These are phyloP conservation scores for Patagioenas fasciata DNA, from an alignment of 2,113 vertebrate species.

Conservation along the genomic window DNA sequence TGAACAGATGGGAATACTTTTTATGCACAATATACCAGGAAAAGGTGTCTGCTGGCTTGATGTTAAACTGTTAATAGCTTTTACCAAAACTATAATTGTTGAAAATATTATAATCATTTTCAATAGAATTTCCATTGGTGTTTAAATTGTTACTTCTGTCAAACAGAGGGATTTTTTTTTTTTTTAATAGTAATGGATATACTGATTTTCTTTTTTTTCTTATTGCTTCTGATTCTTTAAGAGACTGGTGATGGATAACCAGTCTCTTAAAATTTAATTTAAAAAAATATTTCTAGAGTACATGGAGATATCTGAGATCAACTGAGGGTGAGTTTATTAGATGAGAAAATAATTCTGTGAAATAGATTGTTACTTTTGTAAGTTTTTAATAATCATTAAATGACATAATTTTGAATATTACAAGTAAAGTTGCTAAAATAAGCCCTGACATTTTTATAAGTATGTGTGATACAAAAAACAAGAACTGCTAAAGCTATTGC, in stretches of 20 bases:
- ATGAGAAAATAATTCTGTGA: neutral
- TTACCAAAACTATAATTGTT: constrained; percentile 38
- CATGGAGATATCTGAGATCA: neutral
- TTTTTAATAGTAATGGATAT: neutral
- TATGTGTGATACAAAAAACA: neutral
- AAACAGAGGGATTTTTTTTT: neutral
- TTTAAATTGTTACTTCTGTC: neutral
- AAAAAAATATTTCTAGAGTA: constrained; percentile 22
- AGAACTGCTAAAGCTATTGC: neutral
- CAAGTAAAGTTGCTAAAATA: neutral
- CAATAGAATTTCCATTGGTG: neutral
- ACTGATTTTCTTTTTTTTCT: constrained; percentile 17
- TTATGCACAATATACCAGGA: constrained; percentile 54
- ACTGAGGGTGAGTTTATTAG: neutral
- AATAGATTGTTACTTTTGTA: neutral
- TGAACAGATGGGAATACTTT: constrained; percentile 68
- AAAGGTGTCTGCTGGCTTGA: constrained; percentile 3
- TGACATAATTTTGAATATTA: neutral
- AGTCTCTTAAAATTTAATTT: constrained; percentile 31
- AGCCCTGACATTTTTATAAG: neutral
- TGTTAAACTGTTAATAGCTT: constrained; percentile 37
- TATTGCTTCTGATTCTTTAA: constrained; percentile 3
- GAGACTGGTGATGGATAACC: neutral
- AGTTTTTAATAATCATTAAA: neutral
- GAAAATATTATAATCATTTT: neutral